phyloP scores from a whole-genome alignment of 1,140 invertebrate genomes.

The Atopsyche davidsoni region DNA sequence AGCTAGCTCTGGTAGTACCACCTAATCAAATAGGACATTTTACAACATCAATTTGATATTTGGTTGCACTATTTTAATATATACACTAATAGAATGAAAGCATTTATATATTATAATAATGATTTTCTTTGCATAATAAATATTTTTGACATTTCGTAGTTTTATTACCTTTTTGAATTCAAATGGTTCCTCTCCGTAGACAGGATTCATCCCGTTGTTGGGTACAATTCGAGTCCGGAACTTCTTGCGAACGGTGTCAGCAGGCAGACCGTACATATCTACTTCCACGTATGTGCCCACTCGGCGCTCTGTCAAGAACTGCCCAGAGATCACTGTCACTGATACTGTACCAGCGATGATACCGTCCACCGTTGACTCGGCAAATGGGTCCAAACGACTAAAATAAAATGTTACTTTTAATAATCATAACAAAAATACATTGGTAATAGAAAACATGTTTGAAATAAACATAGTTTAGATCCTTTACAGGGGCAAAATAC shows the following conservation, averaged over 20 bases:
- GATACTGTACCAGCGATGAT: slow-evolving; percentile 96
- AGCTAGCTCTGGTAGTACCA: slow-evolving; percentile 95
- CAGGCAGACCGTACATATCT: slow-evolving; percentile 98
- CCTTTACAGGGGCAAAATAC: neutral
- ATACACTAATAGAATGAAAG: too few relatives aligned
- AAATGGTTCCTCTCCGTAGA: slow-evolving; percentile 95
- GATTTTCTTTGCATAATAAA: too few relatives aligned
- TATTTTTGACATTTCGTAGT: too few relatives aligned
- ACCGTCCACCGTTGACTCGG: slow-evolving; percentile 97
- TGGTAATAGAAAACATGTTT: neutral
- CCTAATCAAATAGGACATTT: too few relatives aligned
- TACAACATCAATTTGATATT: slow-evolving; percentile 5
- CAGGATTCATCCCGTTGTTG: slow-evolving; percentile 94
- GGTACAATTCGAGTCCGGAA: slow-evolving; percentile 90
- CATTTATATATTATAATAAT: too few relatives aligned
- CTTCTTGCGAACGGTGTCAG: slow-evolving; percentile 95
- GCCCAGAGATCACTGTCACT: slow-evolving; percentile 82
- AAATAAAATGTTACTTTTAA: too few relatives aligned
- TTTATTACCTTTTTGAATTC: slow-evolving; percentile 89
- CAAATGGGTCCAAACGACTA: slow-evolving; percentile 92
- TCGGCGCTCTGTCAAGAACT: slow-evolving; percentile 94
- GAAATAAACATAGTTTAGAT: neutral
- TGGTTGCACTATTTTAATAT: too few relatives aligned
- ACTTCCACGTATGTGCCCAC: slow-evolving; percentile 97
- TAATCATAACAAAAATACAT: too few relatives aligned